Evolutionary conservation across 2,797 vertebrate genomes (phyloP).

Genomic region (Benthosema pterotum): DNA sequence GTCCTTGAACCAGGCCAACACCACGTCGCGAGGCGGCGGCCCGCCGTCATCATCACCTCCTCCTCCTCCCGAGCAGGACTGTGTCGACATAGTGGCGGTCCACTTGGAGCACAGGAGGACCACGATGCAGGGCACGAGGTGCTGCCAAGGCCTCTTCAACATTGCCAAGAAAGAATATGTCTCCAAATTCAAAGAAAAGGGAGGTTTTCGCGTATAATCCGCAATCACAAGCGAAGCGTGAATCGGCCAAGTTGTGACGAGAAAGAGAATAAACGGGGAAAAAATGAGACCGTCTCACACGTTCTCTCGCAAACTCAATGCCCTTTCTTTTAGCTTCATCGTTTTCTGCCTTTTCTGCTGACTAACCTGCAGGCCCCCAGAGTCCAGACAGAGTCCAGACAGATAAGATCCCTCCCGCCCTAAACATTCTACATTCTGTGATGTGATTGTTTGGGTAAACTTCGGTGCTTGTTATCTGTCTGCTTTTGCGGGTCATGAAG

Average conservation of each 20-base stretch:
- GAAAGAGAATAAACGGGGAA: no score
- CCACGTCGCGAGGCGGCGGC: conserved; percentile 50
- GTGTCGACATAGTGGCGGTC: conserved; percentile 32
- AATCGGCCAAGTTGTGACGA: no score
- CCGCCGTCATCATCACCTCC: conserved; percentile 51
- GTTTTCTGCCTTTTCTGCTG: background rate
- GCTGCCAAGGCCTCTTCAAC: background rate
- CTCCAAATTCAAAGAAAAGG: background rate
- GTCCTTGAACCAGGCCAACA: conserved; percentile 70
- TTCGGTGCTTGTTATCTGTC: conserved; percentile 29
- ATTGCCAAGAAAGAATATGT: background rate
- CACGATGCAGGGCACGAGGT: conserved; percentile 27
- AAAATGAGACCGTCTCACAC: background rate
- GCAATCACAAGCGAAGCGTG: no score
- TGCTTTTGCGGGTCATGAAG: background rate
- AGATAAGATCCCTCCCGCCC: background rate
- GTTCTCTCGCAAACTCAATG: background rate
- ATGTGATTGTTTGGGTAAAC: conserved; percentile 28
- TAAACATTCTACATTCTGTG: background rate
- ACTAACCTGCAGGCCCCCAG: background rate
- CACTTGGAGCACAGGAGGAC: conserved; percentile 51
- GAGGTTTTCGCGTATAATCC: no score
- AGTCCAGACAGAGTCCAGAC: no score
- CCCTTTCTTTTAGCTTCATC: no score
- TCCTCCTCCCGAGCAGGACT: conserved; percentile 46